Conservation (phyloP, 2,888 invertebrate genomes). For the Odontocolon sp. region DNA sequence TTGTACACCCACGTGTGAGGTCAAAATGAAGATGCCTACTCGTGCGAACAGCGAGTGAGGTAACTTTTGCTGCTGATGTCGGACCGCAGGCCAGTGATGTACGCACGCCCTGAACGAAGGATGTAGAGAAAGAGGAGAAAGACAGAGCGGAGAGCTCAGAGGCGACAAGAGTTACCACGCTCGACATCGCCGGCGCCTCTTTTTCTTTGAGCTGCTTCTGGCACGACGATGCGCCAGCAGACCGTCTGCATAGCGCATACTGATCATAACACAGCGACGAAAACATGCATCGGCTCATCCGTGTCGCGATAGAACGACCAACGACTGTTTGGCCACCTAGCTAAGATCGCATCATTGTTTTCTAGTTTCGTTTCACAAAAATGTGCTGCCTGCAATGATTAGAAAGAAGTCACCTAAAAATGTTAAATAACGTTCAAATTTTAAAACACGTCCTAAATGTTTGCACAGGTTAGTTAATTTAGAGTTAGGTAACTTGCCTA, state of each 20-base stretch:
- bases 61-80: slow-evolving; percentile 17
- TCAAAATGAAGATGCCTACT: slow-evolving; percentile 29
- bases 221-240: slow-evolving; percentile 41
- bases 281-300: slow-evolving; percentile 50
- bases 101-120: slow-evolving; percentile 11
- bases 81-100: slow-evolving; percentile 4
- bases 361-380: too few relatives aligned
- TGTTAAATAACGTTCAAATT: too few relatives aligned
- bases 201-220: slow-evolving; percentile 13
- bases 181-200: slow-evolving; percentile 41
- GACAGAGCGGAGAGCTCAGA: slow-evolving; percentile 33
- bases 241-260: slow-evolving; percentile 58
- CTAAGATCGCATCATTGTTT: too few relatives aligned
- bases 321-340: slow-evolving; percentile 57
- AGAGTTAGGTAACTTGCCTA: too few relatives aligned
- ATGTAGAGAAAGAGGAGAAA: slow-evolving; percentile 1
- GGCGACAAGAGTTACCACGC: slow-evolving; percentile 45
- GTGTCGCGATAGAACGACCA: slow-evolving; percentile 27
- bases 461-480: too few relatives aligned
- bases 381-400: too few relatives aligned
- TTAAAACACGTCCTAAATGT: too few relatives aligned
- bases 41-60: slow-evolving; percentile 19
- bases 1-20: slow-evolving; percentile 38
- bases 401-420: too few relatives aligned
- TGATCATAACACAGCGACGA: slow-evolving; percentile 52